Evolutionary conservation across 2,888 invertebrate genomes (phyloP), one percentile per base, ranked within the genome.

Genomic region (Agrenia bidenticulata): DNA sequence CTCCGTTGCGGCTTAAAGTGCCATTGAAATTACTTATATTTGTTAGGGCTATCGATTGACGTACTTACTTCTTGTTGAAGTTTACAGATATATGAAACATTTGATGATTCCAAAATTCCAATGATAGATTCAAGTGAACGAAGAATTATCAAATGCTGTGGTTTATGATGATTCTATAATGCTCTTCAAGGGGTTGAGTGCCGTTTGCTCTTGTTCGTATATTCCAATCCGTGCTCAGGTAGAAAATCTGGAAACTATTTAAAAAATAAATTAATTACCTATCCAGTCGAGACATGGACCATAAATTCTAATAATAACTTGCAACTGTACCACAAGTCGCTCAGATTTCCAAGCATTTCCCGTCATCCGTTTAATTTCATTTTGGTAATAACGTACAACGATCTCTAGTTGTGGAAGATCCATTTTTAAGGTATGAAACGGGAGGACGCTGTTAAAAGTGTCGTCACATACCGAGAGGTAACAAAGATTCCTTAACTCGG

Each of bases 241-340:
- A 70, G 63, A 55, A 70, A 70, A 55, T 70, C 70, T 54, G 70
- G 70, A 68, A 70, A 70, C 70, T 70, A 59, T 64, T 55, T n/a
- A 49, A 1, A 61, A 50, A 57, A 39, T 15, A 9, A 11, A 41
- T 7, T 27, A 13, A 7, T 27, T 15, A 13, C 21, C 50, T 49
- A 41, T 42, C 11, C 11, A 41, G 21, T 23, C 9, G 19, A 58
- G n/a, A 5, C 17, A 49, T n/a, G n/a, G 4, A 4, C 15, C 9
- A 11, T 39, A 37, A 11, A 21, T 50, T 58, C 58, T 64, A n/a
- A n/a, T n/a, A n/a, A n/a, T n/a, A n/a, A n/a, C n/a, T n/a, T n/a
- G n/a, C n/a, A 11, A 32, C 32, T 32, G 32, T 68, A 71, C 71
- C 24, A 66, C 54, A 24, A 71, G 55, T 21, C 71, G 60, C 23